These are phyloP conservation scores for Syngnathus floridae DNA, from an alignment of 2,113 vertebrate genomes.

Conservation along the genomic window DNA sequence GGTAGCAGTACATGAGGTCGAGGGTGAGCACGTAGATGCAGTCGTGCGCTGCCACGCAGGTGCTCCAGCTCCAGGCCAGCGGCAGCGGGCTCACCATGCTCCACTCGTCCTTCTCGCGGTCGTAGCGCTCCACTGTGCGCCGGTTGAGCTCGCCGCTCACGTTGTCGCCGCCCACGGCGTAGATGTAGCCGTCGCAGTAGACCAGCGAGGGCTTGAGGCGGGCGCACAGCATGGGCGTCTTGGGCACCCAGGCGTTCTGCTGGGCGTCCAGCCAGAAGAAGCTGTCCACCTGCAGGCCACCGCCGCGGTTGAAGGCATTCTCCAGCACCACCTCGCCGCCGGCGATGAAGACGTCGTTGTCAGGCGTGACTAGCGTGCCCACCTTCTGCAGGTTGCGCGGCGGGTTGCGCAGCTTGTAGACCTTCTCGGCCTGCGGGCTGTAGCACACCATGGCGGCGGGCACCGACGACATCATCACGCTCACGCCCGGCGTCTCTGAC, in stretches of 20 bases:
- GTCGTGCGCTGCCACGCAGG: conserved; percentile 82
- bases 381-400: conserved; percentile 92
- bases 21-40: conserved; percentile 94
- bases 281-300: conserved; percentile 86
- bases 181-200: conserved; percentile 91
- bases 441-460: conserved; percentile 86
- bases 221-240: conserved; percentile 89
- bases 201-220: conserved; percentile 90
- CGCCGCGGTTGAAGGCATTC: conserved; percentile 81
- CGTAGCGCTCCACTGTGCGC: conserved; percentile 91
- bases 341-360: conserved; percentile 96
- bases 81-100: conserved; percentile 88
- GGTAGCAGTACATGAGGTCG: conserved; percentile 94
- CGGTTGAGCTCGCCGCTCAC: conserved; percentile 86
- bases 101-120: conserved; percentile 93
- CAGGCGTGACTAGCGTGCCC: conserved; percentile 88
- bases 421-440: conserved; percentile 94
- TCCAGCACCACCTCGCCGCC: conserved; percentile 91
- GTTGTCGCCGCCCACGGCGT: conserved; percentile 90
- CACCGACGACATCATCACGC: conserved; percentile 44
- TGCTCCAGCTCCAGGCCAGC: conserved; percentile 92
- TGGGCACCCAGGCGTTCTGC: conserved; percentile 94
- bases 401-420: conserved; percentile 91
- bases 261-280: conserved; percentile 98
- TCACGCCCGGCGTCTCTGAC: conserved; percentile 75